phyloP scores from a whole-genome alignment of 2,113 vertebrate species.

The Daboia siamensis region DNA sequence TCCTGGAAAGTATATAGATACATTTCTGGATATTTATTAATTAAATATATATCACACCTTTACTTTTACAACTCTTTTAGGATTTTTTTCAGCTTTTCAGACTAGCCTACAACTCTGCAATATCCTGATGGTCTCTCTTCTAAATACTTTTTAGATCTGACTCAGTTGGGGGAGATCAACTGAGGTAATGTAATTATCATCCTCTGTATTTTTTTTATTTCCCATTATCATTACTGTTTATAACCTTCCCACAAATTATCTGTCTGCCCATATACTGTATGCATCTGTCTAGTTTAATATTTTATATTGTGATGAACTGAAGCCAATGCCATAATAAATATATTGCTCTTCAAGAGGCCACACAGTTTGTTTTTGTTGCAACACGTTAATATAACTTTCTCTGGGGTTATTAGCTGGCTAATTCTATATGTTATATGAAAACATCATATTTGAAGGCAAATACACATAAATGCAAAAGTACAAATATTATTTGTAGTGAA shows the following conservation, averaged over 20 bases:
- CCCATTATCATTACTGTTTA: background rate
- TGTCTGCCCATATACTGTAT: background rate
- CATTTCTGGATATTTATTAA: background rate
- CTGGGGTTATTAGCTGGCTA: background rate
- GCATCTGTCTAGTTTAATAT: background rate
- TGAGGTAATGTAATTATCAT: background rate
- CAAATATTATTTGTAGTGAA: background rate
- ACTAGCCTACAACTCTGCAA: background rate
- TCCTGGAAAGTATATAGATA: background rate
- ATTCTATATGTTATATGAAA: background rate
- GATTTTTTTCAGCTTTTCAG: background rate
- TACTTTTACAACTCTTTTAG: background rate
- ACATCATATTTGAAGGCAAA: background rate
- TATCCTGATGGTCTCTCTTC: background rate
- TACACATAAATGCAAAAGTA: background rate
- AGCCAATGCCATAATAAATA: background rate
- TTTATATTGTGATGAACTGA: background rate
- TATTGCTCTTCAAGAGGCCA: background rate
- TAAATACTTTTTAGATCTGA: background rate
- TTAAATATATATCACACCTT: background rate
- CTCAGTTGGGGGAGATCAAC: too few species aligned
- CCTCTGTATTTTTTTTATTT: background rate
- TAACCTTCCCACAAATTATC: background rate
- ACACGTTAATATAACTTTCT: background rate
- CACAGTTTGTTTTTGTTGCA: background rate